Evolutionary conservation across 2,113 vertebrate species (phyloP), one percentile per base, ranked within the genome.

Genomic region (Eretmochelys imbricata): DNA sequence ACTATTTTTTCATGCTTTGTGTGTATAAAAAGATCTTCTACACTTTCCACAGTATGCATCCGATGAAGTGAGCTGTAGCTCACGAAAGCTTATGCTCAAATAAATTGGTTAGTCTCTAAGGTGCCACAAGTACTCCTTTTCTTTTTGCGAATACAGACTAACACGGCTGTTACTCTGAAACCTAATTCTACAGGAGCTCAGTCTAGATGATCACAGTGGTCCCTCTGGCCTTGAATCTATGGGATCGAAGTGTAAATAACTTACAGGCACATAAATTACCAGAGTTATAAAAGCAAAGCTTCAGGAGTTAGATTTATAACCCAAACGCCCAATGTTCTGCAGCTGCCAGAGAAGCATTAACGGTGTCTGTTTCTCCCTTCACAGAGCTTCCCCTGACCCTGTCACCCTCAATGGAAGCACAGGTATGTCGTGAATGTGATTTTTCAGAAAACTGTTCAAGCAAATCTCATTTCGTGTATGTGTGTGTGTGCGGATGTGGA

Each of bases 351-450:
- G 87, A n/a, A 1, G 54, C 0, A 1, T 24, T 96, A 90, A 96
- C 91, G 38, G 51, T 88, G 35, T 50, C 20, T 42, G 96, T 57
- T 57, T 95, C 50, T 82, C 62, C 89, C 16, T 84, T 89, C 16
- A 38, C 89, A 97, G 97, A 95, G 49, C 51, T 96, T 78, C 96
- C 97, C 0, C 86, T 38, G 6, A 93, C 96, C 82, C 93, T 98
- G 96, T 96, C 95, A 0, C 97, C 97, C 17, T 96, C 94, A 0
- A 81, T 89, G 0, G 97, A 98, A 95, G 97, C 97, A 38, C 97
- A 98, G 97, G 97, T 98, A 97, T 0, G 94, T 94, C 29, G 38
- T 48, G 9, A 13, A 42, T 9, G 13, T 27, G 2, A 11, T 25
- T 29, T 35, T 13, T 6, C 10, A n/a, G 31, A 54, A 42, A 20